Conservation (phyloP, 2,888 invertebrate species). For the Smittia sp. region DNA sequence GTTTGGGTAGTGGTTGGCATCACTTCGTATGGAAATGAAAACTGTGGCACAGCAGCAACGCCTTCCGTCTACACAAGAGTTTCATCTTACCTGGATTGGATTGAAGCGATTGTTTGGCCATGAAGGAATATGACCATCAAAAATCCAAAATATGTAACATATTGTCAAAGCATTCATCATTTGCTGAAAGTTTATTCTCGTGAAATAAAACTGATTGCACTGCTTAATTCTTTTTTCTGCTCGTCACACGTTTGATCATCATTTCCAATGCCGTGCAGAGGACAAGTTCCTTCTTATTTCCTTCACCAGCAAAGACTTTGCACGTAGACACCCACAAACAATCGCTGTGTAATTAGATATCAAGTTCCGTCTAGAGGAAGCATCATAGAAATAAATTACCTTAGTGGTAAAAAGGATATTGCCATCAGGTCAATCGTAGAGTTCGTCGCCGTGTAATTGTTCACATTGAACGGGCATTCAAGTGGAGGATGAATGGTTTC, state of each 20-base stretch:
- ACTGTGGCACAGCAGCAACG: too few species aligned
- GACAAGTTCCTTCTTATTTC: background rate
- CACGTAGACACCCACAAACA: background rate
- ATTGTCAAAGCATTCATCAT: background rate
- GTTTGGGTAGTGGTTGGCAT: too few species aligned
- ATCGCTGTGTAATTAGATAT: too few species aligned
- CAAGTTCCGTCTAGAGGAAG: too few species aligned
- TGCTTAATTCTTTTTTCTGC: background rate
- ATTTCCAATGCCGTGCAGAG: background rate
- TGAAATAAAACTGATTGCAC: background rate
- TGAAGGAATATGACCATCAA: too few species aligned
- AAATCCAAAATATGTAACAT: background rate
- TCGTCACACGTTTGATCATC: background rate
- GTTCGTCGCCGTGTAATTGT: background rate
- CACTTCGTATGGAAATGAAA: too few species aligned
- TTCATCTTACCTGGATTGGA: too few species aligned
- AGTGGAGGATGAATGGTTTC: background rate
- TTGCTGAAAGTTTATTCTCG: background rate
- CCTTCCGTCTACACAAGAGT: too few species aligned
- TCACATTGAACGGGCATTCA: background rate
- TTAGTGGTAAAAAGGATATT: background rate
- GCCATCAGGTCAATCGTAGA: background rate
- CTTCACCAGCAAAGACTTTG: background rate
- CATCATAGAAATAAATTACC: too few species aligned
- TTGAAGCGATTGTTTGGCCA: too few species aligned